Percentiles rank a stretch among this genome's conserved stretches.
These are phyloP conservation scores for Pseudomyrmex sp. DNA, from an alignment of 1,140 invertebrate species.

Conservation along the genomic window DNA sequence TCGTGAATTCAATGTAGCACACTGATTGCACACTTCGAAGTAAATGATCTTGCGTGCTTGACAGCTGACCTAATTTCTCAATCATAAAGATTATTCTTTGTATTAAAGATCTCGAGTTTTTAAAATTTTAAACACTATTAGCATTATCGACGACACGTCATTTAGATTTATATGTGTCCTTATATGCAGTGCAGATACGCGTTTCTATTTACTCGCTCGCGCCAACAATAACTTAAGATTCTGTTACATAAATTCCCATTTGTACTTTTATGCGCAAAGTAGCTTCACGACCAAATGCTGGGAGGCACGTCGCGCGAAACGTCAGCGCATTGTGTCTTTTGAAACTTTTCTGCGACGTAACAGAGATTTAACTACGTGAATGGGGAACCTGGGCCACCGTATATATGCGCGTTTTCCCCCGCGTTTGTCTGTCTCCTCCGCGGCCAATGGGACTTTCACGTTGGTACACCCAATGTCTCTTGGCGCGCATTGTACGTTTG, in stretches of 20 bases:
- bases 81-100: too few species aligned
- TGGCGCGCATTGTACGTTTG: slow-evolving; percentile 21
- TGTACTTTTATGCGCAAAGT: slow-evolving; percentile 5
- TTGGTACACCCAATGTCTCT: slow-evolving; percentile 9
- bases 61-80: too few species aligned
- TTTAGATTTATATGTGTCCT: background rate
- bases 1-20: too few species aligned
- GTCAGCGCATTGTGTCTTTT: slow-evolving; percentile 39
- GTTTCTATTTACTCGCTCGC: background rate
- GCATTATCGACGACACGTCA: background rate
- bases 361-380: slow-evolving; percentile 50
- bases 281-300: background rate
- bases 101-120: too few species aligned
- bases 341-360: slow-evolving; percentile 49
- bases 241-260: background rate
- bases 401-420: slow-evolving; percentile 38
- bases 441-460: slow-evolving; percentile 23
- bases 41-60: too few species aligned
- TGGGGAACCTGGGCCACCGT: background rate
- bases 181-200: background rate
- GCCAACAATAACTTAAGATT: background rate
- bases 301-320: slow-evolving; percentile 17
- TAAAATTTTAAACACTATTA: too few species aligned
- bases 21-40: too few species aligned
- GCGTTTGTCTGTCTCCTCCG: slow-evolving; percentile 4